phyloP scores from a whole-genome alignment of 2,888 invertebrate genomes.

The Uloborus plumipes region DNA sequence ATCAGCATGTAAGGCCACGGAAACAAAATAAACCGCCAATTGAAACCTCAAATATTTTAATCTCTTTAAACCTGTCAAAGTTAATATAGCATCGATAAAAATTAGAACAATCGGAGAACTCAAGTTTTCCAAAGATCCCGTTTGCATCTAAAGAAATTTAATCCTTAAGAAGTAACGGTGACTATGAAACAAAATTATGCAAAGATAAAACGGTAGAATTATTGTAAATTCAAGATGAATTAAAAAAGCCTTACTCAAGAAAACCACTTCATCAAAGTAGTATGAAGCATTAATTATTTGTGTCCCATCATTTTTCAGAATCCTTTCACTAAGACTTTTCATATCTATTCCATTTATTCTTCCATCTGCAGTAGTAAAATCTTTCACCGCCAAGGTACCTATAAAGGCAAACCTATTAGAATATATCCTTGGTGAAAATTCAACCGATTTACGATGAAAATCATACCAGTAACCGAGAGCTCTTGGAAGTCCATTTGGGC shows the following conservation, averaged over 20 bases:
- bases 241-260: conserved; percentile 20
- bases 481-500: conserved; percentile 36
- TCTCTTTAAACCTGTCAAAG: no score
- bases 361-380: conserved; percentile 16
- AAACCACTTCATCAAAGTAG: conserved; percentile 50
- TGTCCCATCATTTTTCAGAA: conserved; percentile 27
- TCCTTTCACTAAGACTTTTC: conserved; percentile 11
- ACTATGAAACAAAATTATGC: no score
- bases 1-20: no score
- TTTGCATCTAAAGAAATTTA: no score
- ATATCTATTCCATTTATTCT: conserved; percentile 45
- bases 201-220: no score
- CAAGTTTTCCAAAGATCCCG: no score
- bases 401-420: conserved; percentile 2
- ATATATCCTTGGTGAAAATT: not conserved
- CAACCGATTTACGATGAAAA: not conserved
- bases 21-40: no score
- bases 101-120: no score
- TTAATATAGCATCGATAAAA: no score
- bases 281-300: conserved; percentile 45
- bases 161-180: no score
- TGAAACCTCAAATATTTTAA: no score
- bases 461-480: conserved; percentile 38
- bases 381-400: conserved; percentile 19
- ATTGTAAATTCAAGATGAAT: no score